Evolutionary conservation across 37 sponge, comb jelly and placozoan genomes (phyloP), one percentile per base, ranked within the genome.

Genomic region (Tethya wilhelma): DNA sequence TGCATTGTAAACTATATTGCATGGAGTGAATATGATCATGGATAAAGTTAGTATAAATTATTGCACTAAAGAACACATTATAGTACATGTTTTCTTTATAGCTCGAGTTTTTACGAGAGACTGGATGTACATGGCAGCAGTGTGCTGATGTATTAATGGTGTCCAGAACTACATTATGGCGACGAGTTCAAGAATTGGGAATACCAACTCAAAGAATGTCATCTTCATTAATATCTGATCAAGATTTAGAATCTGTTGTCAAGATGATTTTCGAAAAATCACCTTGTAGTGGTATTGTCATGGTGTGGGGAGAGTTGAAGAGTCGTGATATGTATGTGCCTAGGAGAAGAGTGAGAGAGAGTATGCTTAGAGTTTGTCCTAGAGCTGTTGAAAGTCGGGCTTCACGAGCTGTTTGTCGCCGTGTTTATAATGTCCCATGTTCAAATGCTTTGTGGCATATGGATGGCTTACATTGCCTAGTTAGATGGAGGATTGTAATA

Each of bases 301-400:
- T 67, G 68, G 34, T 67, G 68, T 67, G 38, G 68, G 83, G 79
- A n/a, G 38, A 43, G 33, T 38, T 89, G 7, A 38, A 43, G 28
- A 37, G 77, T 34, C 11, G 38, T n/a, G 84, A 79, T 4, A 56
- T 89, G 0, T n/a, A 46, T 25, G 58, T 89, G 2, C 90, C 32
- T n/a, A 12, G 69, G 44, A 11, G 56, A 56, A 65, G 58, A 23
- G 64, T 89, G 0, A 39, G 84, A 26, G 79, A 76, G 29, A 44
- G 58, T 20, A 11, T 89, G 57, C 14, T 65, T 4, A 32, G 84
- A n/a, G 64, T 81, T 64, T 69, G 79, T 57, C 63, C 78, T 26
- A 66, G 66, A 53, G 73, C 44, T 28, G 84, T 89, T 14, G 2
- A 23, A 38, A 32, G 19, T 1, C 69, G 90, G 3, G 32, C 46